Evolutionary conservation across 2,888 invertebrate genomes (phyloP), one percentile per base, ranked within the genome.

Genomic region (Eupithecia vulgata): DNA sequence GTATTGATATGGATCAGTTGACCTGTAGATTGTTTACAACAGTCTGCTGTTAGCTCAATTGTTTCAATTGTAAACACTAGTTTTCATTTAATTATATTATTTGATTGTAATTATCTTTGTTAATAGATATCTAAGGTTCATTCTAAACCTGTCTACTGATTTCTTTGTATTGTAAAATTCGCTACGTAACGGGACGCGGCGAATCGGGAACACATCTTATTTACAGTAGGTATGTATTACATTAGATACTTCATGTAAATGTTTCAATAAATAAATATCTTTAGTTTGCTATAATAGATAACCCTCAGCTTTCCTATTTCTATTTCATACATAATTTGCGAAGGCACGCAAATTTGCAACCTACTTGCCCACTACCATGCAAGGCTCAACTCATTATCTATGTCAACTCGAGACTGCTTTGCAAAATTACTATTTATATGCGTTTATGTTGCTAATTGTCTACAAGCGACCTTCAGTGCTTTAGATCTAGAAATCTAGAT

Each of bases 331-430:
- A 4, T 35, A 64, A 64, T 64, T 35, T 75, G 67, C 68, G 30
- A 65, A 74, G 69, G 70, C 72, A 73, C 74, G 76, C 72, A 73
- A 71, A 74, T 74, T 72, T 35, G 73, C 75, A 77, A 77, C 79
- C 77, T 74, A 75, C 68, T 76, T 79, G 76, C 30, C 66, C 74
- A 73, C 64, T 10, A 45, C 64, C 72, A 74, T 77, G 70, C 76
- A 70, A 75, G 72, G 75, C 66, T n/a, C 70, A 72, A 73, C 61
- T 70, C 70, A 72, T 72, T 75, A 75, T 37, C 66, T 37, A 37
- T 72, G 72, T 75, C 70, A 75, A 75, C 70, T 68, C 52, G 74
- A 68, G 64, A 61, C 59, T 37, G 48, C 40, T 70, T 67, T 67
- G 67, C 62, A 65, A 71, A 75, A 70, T 57, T 67, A 59, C 70